Evolutionary conservation across 2,797 vertebrate genomes (phyloP).

Genomic region (Myotis vivesi): DNA sequence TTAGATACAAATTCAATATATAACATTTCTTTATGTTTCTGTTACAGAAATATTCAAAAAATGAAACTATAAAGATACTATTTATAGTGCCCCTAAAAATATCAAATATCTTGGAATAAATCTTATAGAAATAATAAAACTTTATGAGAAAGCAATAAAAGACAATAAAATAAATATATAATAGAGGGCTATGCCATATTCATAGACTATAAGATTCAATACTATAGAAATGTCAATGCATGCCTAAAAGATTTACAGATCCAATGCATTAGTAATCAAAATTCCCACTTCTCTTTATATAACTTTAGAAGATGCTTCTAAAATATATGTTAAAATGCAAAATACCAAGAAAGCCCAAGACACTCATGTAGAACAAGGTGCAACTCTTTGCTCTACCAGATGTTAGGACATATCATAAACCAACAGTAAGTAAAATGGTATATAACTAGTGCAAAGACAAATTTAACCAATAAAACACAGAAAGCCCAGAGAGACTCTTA

Average conservation of each 20-base stretch:
- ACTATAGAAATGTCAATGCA: background rate
- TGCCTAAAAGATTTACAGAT: background rate
- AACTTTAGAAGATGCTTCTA: background rate
- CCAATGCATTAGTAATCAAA: background rate
- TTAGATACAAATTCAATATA: background rate
- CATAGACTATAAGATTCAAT: background rate
- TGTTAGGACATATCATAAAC: background rate
- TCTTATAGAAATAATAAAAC: background rate
- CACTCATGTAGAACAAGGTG: background rate
- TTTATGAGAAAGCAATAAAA: background rate
- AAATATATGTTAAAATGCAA: background rate
- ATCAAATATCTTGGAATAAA: conserved; percentile 8
- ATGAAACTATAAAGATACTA: conserved; percentile 1
- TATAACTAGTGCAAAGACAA: background rate
- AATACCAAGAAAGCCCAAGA: background rate
- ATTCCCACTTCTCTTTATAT: background rate
- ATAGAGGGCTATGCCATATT: background rate
- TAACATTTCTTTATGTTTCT: background rate
- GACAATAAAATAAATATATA: conserved; percentile 6
- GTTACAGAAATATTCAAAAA: background rate
- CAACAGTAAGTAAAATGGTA: background rate
- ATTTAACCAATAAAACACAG: background rate
- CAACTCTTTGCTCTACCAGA: background rate
- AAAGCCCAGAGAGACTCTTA: background rate
- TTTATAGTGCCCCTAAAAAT: conserved; percentile 17